Conservation (phyloP, 92 coral and sea anemone species). For the Nematostella vectensis region DNA sequence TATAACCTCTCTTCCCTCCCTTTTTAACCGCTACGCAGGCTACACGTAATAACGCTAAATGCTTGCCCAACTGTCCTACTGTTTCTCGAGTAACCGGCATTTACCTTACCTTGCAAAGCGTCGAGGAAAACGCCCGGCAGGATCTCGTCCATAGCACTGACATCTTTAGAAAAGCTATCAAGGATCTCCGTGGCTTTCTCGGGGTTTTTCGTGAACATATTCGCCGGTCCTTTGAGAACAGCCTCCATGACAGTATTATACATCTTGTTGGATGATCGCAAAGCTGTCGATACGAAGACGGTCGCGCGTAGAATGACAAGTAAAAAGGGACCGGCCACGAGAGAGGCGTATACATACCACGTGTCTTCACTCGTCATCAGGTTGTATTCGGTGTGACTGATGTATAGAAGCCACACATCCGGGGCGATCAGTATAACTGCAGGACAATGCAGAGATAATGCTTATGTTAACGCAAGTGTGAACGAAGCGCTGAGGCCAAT, state of each 20-base stretch:
- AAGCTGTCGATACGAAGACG: slow-evolving; percentile 48
- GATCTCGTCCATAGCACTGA: slow-evolving; percentile 62
- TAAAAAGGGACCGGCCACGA: slow-evolving; percentile 52
- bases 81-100: no score
- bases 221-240: slow-evolving; percentile 53
- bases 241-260: slow-evolving; percentile 46
- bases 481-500: no score
- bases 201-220: slow-evolving; percentile 42
- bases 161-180: slow-evolving; percentile 59
- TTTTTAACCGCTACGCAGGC: no score
- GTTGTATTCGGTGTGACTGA: slow-evolving; percentile 42
- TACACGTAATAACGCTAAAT: no score
- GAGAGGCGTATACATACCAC: slow-evolving; percentile 56
- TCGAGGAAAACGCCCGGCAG: slow-evolving; percentile 69
- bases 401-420: slow-evolving; percentile 77
- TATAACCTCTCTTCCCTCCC: no score
- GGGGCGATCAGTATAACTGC: slow-evolving; percentile 71
- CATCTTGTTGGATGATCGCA: slow-evolving; percentile 60
- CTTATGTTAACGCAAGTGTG: no score
- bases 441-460: not conserved
- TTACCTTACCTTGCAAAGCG: slow-evolving; percentile 34
- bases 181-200: slow-evolving; percentile 21
- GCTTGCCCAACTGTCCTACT: no score
- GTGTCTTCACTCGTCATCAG: slow-evolving; percentile 41
- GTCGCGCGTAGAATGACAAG: slow-evolving; percentile 58